Conservation (phyloP, 2,888 invertebrate genomes). For the Drosophila prolongata region DNA sequence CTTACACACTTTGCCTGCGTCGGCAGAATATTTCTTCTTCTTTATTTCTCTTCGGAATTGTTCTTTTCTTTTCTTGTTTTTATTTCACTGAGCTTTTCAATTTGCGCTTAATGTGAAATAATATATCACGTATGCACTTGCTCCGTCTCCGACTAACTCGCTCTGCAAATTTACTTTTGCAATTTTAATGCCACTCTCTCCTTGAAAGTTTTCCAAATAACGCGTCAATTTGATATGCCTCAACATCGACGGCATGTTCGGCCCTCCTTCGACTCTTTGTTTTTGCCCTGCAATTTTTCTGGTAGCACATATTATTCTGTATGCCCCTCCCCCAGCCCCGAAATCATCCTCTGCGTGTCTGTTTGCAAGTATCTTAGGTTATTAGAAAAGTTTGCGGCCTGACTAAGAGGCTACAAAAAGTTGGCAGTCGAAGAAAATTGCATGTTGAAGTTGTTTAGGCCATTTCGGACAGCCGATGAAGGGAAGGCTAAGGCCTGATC, state of each 20-base stretch:
- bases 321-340: background rate
- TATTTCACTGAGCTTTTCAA: slow-evolving; percentile 59
- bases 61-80: slow-evolving; percentile 20
- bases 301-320: slow-evolving; percentile 38
- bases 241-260: slow-evolving; percentile 37
- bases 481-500: background rate
- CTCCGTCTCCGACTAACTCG: slow-evolving; percentile 6
- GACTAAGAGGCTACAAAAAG: slow-evolving; percentile 28
- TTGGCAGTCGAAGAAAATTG: slow-evolving; percentile 44
- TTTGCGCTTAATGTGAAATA: slow-evolving; percentile 58
- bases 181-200: slow-evolving; percentile 46
- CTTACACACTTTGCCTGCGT: slow-evolving; percentile 25
- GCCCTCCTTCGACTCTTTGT: background rate
- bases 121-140: slow-evolving; percentile 61
- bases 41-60: slow-evolving; percentile 18
- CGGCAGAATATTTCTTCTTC: slow-evolving; percentile 24
- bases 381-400: slow-evolving; percentile 59
- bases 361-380: slow-evolving; percentile 62
- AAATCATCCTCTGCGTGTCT: slow-evolving; percentile 8
- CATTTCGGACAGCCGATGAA: slow-evolving; percentile 29
- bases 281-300: slow-evolving; percentile 30
- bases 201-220: slow-evolving; percentile 51
- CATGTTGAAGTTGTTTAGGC: slow-evolving; percentile 42
- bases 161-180: slow-evolving; percentile 50
- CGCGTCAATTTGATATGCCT: slow-evolving; percentile 62